Percentiles rank a stretch among this genome's conserved stretches.
Conservation (phyloP, 1,140 invertebrate species). For the Archegozetes longisetosus region DNA sequence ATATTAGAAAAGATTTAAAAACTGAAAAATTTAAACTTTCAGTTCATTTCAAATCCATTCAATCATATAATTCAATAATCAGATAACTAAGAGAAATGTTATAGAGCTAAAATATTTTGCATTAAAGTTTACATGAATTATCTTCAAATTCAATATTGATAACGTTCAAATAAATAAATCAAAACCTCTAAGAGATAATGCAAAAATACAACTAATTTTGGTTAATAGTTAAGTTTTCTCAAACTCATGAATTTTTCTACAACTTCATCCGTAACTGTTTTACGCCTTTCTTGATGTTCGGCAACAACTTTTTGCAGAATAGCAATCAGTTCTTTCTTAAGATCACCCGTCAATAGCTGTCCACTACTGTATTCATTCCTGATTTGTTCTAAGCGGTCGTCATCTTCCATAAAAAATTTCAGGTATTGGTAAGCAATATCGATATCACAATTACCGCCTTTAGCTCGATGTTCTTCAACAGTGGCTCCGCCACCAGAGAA, state of each 20-base stretch:
- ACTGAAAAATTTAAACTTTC: too few relatives aligned
- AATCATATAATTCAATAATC: too few relatives aligned
- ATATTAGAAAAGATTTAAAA: too few relatives aligned
- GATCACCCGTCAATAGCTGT: conserved; percentile 74
- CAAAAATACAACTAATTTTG: too few relatives aligned
- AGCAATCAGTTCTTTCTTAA: conserved; percentile 76
- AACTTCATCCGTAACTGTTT: conserved; percentile 66
- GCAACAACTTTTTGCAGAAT: conserved; percentile 53
- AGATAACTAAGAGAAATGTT: too few relatives aligned
- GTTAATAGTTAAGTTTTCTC: conserved; percentile 46
- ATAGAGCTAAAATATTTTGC: too few relatives aligned
- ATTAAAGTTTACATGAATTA: too few relatives aligned
- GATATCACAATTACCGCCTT: conserved; percentile 79
- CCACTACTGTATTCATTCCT: conserved; percentile 69
- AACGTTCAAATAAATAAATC: too few relatives aligned
- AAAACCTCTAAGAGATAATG: too few relatives aligned
- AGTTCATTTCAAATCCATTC: too few relatives aligned
- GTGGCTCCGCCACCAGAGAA: conserved; percentile 91
- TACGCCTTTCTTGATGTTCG: conserved; percentile 62
- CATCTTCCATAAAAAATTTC: conserved; percentile 88
- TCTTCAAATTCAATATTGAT: too few relatives aligned
- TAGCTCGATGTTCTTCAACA: conserved; percentile 73
- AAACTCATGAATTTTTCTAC: conserved; percentile 69
- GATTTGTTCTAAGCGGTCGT: conserved; percentile 67
- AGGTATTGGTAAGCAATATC: conserved; percentile 94